A percentile compares a stretch with the other conserved stretches of the same genome.
These are phyloP conservation scores for Ceratina australensis DNA, from an alignment of 1,140 invertebrate species.

Conservation along the genomic window DNA sequence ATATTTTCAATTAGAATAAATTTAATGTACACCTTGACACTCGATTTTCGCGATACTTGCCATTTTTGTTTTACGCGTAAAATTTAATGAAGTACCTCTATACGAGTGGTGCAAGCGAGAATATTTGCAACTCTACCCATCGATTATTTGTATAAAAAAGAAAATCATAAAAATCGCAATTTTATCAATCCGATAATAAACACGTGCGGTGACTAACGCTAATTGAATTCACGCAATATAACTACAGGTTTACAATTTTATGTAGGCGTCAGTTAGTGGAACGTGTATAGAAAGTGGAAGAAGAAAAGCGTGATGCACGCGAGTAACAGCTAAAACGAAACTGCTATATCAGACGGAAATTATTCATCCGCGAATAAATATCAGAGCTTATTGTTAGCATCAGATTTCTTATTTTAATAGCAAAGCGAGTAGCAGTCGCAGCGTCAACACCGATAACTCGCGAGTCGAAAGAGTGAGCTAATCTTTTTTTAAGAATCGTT, in stretches of 20 bases:
- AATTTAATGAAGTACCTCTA: too few species aligned
- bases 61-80: too few species aligned
- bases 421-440: background rate
- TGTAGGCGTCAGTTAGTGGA: constrained; percentile 56
- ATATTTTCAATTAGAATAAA: too few species aligned
- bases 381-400: background rate
- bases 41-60: too few species aligned
- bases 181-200: background rate
- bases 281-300: constrained; percentile 50
- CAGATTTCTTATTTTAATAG: background rate
- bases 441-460: constrained; percentile 9
- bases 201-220: constrained; percentile 49
- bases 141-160: too few species aligned
- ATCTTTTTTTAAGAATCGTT: constrained; percentile 22
- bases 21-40: too few species aligned
- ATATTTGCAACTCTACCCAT: too few species aligned
- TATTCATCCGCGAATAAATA: background rate
- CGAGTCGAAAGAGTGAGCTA: background rate
- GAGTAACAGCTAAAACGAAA: constrained; percentile 2
- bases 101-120: too few species aligned
- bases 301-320: constrained; percentile 30
- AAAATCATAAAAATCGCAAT: too few species aligned
- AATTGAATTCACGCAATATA: constrained; percentile 45
- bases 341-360: background rate
- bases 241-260: constrained; percentile 34